Base-by-base conservation (phyloP, 1,140 invertebrate species). In the Euura saliciscinereae region DNA sequence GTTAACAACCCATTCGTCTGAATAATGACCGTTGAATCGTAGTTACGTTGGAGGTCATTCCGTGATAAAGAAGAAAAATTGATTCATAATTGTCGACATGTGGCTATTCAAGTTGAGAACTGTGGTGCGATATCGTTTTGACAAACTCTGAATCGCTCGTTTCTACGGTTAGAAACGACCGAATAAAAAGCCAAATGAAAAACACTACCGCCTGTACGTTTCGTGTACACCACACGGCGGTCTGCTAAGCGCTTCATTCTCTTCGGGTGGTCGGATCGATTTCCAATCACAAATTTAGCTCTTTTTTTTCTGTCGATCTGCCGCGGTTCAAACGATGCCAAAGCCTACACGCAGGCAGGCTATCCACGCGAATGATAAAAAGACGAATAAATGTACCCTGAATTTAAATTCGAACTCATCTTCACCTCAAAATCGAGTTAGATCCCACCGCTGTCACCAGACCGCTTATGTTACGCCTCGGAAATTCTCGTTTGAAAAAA, bases 141-240 rank as follows among this genome's bases (percentile, higher is more conserved):
- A 28, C 28, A 1, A 28, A 28, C 28, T 28, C 28, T 28, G 28
- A 28, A 28, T 28, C 28, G 28, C 51, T 59, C 51, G 51, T 59
- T 59, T 59, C 51, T 8, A 59, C 51, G 51, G 51, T 59, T 59
- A 59, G 8, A 59, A 59, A 59, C 51, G 51, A 59, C 51, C 51
- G 51, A 59, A 59, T 59, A 59, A 59, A 59, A 59, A 59, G 51
- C 51, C 51, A n/a, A 59, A 59, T 59, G 51, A 59, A 59, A 59
- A 59, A 59, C 51, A 59, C 51, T 59, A 2, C 46, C 51, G 51
- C 3, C 3, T 1, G 13, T 6, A 4, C 51, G 3, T 59, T 59
- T 11, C 51, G 51, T 8, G 51, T 59, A n/a, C 28, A n/a, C 51
- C 13, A 6, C 51, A 59, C 6, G 51, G 8, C 13, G 51, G 51